A percentile compares a stretch with the other conserved stretches of the same genome.
Conservation (phyloP, 1,140 invertebrate species). For the Sogatella furcifera region DNA sequence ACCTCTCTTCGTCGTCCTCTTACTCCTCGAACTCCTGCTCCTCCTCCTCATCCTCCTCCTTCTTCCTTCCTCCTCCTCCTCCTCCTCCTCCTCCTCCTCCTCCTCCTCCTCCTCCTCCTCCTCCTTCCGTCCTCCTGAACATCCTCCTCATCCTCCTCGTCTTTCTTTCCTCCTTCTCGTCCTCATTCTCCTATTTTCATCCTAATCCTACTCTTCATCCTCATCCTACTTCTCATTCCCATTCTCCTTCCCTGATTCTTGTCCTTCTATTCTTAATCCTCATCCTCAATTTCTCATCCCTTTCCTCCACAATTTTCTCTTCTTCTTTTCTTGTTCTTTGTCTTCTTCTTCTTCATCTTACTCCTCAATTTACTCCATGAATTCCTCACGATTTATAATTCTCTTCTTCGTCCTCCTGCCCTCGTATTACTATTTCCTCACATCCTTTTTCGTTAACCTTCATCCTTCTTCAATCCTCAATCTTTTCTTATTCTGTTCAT, state of each 20-base stretch:
- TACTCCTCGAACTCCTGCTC: not conserved
- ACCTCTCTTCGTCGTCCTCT: not conserved
- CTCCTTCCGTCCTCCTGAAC: constrained; percentile 26
- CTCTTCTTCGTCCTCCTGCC: too few species aligned
- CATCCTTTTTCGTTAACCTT: too few species aligned
- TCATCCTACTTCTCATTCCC: not conserved
- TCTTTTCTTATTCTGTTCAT: too few species aligned
- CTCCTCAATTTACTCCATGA: too few species aligned
- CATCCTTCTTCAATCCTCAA: too few species aligned
- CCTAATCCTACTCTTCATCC: constrained; percentile 25
- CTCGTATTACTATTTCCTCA: too few species aligned
- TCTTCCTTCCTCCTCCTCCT: not conserved
- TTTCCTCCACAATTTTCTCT: constrained; percentile 5
- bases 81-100: constrained; percentile 7
- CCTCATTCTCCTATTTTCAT: constrained; percentile 30
- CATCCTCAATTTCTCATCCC: constrained; percentile 8
- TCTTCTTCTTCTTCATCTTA: constrained; percentile 7
- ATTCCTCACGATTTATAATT: too few species aligned
- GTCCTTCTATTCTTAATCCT: too few species aligned
- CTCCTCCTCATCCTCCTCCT: not conserved
- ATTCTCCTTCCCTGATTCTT: not conserved
- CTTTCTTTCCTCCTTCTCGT: constrained; percentile 35
- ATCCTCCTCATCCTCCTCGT: constrained; percentile 30
- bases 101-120: constrained; percentile 32
- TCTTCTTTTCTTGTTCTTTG: not conserved